phyloP scores from a whole-genome alignment of 2,113 vertebrate species.

The Morone chrysops region DNA sequence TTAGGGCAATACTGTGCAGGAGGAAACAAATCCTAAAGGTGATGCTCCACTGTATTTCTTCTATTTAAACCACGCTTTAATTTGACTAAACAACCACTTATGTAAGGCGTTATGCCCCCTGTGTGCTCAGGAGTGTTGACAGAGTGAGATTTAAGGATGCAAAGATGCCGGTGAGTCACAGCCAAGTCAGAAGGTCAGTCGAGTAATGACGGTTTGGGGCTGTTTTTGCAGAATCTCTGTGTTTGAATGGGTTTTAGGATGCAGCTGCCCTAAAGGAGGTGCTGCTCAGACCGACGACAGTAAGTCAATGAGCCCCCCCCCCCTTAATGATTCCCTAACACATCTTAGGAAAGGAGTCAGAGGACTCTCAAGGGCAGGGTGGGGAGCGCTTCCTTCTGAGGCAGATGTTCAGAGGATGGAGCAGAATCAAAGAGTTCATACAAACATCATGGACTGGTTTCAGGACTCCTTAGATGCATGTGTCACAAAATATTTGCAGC shows the following conservation, averaged over 20 bases:
- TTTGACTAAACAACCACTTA: neutral
- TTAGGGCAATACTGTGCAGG: conserved; percentile 19
- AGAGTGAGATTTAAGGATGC: conserved; percentile 5
- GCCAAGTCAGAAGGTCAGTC: conserved; percentile 62
- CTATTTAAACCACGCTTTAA: neutral
- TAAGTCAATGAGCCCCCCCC: conserved; percentile 47
- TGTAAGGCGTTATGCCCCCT: neutral
- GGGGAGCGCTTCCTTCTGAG: conserved; percentile 15
- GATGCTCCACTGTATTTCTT: neutral
- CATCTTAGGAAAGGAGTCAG: conserved; percentile 54
- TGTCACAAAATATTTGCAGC: neutral
- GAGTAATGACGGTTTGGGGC: conserved; percentile 61
- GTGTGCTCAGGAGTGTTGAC: neutral
- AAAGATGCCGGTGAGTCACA: conserved; percentile 53
- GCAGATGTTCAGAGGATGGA: conserved; percentile 46
- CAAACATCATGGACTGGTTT: neutral
- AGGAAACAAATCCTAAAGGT: neutral
- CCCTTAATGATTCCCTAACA: conserved; percentile 63
- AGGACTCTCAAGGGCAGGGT: conserved; percentile 77
- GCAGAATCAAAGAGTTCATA: conserved; percentile 19
- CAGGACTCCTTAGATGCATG: neutral
- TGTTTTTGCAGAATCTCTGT: conserved; percentile 50
- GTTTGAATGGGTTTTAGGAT: conserved; percentile 60
- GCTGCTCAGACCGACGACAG: conserved; percentile 32
- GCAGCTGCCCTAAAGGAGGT: conserved; percentile 40